These are phyloP conservation scores for Mobula hypostoma DNA, from an alignment of 2,113 vertebrate genomes.

Conservation along the genomic window DNA sequence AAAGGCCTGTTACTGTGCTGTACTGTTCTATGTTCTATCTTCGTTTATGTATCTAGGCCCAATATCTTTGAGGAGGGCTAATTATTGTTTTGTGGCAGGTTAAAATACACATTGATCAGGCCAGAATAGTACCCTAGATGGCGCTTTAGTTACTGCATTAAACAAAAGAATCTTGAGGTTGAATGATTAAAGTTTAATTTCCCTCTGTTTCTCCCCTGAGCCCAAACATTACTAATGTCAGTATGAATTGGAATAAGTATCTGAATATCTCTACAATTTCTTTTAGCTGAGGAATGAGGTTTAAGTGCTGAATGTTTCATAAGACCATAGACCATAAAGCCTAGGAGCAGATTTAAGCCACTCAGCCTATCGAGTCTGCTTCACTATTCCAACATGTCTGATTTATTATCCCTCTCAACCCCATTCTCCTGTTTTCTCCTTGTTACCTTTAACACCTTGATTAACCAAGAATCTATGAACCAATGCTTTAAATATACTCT, in stretches of 20 bases:
- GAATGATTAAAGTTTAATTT: conserved; percentile 4
- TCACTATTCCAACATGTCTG: too few species aligned
- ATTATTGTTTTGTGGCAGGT: neutral
- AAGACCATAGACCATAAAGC: too few species aligned
- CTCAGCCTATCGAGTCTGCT: too few species aligned
- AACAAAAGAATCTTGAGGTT: neutral
- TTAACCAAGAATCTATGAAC: too few species aligned
- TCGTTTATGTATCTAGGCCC: neutral
- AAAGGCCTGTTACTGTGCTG: too few species aligned
- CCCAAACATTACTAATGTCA: neutral
- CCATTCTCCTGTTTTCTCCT: too few species aligned
- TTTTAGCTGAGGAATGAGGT: neutral
- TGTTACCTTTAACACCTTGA: too few species aligned
- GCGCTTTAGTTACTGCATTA: conserved; percentile 28
- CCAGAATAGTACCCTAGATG: conserved; percentile 25
- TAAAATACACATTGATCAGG: neutral
- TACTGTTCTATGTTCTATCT: too few species aligned
- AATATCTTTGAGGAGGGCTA: neutral
- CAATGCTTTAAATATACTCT: too few species aligned
- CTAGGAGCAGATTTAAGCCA: too few species aligned
- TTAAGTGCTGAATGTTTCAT: neutral
- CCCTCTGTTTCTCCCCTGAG: neutral
- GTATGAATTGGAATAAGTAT: neutral
- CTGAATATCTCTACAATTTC: neutral
- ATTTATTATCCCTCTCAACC: too few species aligned